A percentile compares a stretch with the other conserved stretches of the same genome.
Evolutionary conservation across 2,113 vertebrate genomes (phyloP).

Genomic region (Setophaga petechia): DNA sequence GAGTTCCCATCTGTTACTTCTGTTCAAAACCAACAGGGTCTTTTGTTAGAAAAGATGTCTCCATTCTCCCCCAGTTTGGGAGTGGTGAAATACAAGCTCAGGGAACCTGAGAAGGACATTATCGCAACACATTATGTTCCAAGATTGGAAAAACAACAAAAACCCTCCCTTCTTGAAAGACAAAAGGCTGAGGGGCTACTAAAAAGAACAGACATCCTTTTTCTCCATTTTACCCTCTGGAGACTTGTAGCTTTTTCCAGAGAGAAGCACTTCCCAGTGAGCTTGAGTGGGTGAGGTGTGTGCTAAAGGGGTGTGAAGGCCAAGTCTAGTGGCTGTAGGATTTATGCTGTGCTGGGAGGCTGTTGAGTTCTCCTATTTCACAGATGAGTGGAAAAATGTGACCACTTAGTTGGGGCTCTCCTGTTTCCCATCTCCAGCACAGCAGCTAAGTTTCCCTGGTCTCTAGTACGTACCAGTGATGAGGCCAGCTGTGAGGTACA

Average conservation of each 20-base stretch:
- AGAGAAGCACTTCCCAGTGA: background rate
- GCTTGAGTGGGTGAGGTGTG: background rate
- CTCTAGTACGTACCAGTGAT: constrained; percentile 81
- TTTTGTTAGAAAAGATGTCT: background rate
- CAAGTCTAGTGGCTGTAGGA: background rate
- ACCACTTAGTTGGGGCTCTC: background rate
- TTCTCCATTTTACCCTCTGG: background rate
- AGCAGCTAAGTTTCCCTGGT: background rate
- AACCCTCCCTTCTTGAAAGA: background rate
- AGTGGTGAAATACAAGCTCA: constrained; percentile 1
- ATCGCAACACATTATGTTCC: background rate
- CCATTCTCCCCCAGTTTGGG: background rate
- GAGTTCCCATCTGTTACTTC: constrained; percentile 33
- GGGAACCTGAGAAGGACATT: background rate
- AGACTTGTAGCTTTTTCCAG: background rate
- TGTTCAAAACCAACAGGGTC: background rate
- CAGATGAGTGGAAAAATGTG: background rate
- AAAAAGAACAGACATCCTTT: background rate
- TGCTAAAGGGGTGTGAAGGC: background rate
- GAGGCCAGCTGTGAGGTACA: constrained; percentile 87
- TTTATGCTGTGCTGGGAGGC: background rate
- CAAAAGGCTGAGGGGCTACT: background rate
- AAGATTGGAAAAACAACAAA: background rate
- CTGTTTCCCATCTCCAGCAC: background rate
- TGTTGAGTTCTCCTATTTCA: background rate